A percentile compares a stretch with the other conserved stretches of the same genome.
Evolutionary conservation across 92 coral and sea anemone species (phyloP).

Genomic region (Zoanthus solanderi): DNA sequence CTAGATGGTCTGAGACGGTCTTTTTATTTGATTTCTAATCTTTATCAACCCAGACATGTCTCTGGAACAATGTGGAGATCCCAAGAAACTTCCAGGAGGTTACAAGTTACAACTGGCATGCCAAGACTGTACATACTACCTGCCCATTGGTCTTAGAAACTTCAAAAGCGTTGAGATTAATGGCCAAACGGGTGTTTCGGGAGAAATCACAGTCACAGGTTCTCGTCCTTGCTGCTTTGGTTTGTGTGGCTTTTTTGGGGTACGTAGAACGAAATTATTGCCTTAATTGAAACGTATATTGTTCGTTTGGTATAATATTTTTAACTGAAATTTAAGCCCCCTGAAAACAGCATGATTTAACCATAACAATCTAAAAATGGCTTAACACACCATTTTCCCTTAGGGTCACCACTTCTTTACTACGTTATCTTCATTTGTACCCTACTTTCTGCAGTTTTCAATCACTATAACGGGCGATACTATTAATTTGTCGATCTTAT

Average conservation of each 20-base stretch:
- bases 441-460: too few relatives aligned
- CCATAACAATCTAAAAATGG: too few relatives aligned
- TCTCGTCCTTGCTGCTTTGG: constrained; percentile 5
- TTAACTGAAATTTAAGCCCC: not conserved
- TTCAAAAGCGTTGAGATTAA: constrained; percentile 82
- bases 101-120: constrained; percentile 61
- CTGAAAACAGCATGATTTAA: too few relatives aligned
- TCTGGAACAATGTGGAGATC: constrained; percentile 68
- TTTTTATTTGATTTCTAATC: not conserved
- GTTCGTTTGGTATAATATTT: not conserved
- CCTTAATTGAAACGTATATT: not conserved
- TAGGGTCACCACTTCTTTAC: too few relatives aligned
- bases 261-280: constrained; percentile 25
- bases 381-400: too few relatives aligned
- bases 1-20: not conserved
- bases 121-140: constrained; percentile 78
- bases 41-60: constrained; percentile 61
- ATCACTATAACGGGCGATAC: too few relatives aligned
- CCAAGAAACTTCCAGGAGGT: constrained; percentile 88
- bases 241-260: constrained; percentile 71
- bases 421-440: too few relatives aligned
- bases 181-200: constrained; percentile 80
- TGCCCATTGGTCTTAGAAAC: constrained; percentile 81
- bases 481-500: too few relatives aligned
- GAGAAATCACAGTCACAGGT: constrained; percentile 45